These are phyloP conservation scores for Boloria selene DNA, from an alignment of 2,888 invertebrate species.

Conservation along the genomic window DNA sequence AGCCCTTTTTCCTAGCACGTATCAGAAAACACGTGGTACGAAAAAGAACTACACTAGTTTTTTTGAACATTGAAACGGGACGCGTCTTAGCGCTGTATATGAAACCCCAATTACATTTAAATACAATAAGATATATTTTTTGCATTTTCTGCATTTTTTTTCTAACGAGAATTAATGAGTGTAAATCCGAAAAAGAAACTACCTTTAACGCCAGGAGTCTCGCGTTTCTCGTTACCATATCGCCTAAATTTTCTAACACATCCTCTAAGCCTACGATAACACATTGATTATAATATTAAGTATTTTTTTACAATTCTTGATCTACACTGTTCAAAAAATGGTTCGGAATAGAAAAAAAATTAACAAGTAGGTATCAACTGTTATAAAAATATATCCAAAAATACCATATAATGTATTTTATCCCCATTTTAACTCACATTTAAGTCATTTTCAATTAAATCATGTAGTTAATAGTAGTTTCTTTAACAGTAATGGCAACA, in stretches of 20 bases:
- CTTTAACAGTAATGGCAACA: constrained; percentile 41
- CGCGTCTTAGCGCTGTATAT: constrained; percentile 66
- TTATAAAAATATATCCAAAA: constrained; percentile 59
- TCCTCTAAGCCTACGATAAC: constrained; percentile 28
- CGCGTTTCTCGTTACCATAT: not conserved
- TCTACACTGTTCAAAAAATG: too few relatives aligned
- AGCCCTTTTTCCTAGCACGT: constrained; percentile 48
- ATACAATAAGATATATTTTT: constrained; percentile 62
- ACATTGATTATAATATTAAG: constrained; percentile 16
- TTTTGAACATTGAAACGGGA: constrained; percentile 50
- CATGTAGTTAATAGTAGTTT: constrained; percentile 52
- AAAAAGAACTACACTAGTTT: constrained; percentile 52
- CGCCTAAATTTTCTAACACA: constrained; percentile 35
- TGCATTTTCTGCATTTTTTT: constrained; percentile 46
- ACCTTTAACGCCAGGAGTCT: constrained; percentile 42
- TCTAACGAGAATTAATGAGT: constrained; percentile 41
- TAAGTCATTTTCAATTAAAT: constrained; percentile 58
- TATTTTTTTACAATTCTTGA: constrained; percentile 1
- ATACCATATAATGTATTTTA: constrained; percentile 49
- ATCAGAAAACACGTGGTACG: constrained; percentile 42
- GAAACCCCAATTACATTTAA: constrained; percentile 62
- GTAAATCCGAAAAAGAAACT: constrained; percentile 61
- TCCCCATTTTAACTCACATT: constrained; percentile 57
- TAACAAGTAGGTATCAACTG: constrained; percentile 35
- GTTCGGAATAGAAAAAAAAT: constrained; percentile 3